These are phyloP conservation scores for Stratiolaelaps scimitus DNA, from an alignment of 1,140 invertebrate genomes.

Conservation along the genomic window DNA sequence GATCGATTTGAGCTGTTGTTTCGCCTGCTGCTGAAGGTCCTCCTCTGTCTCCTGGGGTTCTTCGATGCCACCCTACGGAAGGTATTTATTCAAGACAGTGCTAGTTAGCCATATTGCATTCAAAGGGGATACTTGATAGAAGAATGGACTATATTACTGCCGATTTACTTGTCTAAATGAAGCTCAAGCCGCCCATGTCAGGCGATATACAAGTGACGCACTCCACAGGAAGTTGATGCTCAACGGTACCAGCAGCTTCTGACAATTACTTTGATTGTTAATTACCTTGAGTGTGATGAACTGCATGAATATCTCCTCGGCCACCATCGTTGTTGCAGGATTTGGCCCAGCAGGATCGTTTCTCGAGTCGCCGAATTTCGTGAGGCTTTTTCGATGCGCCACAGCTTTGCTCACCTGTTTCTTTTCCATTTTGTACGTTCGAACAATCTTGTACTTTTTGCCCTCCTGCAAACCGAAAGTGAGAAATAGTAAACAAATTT, in stretches of 20 bases:
- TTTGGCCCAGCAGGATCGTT: slow-evolving; percentile 87
- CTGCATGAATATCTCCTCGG: slow-evolving; percentile 90
- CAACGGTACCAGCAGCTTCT: no score
- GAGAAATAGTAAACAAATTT: no score
- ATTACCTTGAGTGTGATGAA: slow-evolving; percentile 45
- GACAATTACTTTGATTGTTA: not conserved
- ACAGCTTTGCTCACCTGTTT: slow-evolving; percentile 81
- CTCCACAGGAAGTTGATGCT: no score
- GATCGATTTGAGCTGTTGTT: slow-evolving; percentile 63
- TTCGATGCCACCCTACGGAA: slow-evolving; percentile 58
- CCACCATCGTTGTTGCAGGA: slow-evolving; percentile 83
- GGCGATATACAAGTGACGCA: no score
- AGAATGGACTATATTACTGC: no score
- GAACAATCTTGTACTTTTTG: slow-evolving; percentile 48
- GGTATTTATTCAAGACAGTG: slow-evolving; percentile 15
- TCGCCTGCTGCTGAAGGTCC: slow-evolving; percentile 61
- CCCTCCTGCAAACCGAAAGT: slow-evolving; percentile 19
- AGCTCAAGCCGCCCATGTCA: no score
- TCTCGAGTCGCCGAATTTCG: slow-evolving; percentile 80
- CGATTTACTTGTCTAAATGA: no score
- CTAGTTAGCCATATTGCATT: no score
- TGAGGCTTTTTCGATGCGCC: slow-evolving; percentile 77
- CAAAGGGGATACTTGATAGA: no score
- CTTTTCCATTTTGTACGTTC: slow-evolving; percentile 81
- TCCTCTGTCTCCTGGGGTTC: slow-evolving; percentile 70